Evolutionary conservation across 1,140 invertebrate genomes (phyloP), one percentile per base, ranked within the genome.

Genomic region (Eurytemora carolleeae): DNA sequence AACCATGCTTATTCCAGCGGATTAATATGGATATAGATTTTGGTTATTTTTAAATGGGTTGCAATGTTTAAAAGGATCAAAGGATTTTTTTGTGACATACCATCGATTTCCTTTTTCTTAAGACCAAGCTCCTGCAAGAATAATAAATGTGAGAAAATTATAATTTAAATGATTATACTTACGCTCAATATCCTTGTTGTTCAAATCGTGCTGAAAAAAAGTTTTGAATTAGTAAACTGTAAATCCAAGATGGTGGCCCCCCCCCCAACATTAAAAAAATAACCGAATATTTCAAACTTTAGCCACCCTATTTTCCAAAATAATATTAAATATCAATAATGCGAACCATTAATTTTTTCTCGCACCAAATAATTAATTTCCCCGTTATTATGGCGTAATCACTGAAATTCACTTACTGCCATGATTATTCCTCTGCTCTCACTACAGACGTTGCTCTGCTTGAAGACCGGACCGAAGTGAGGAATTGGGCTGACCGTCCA

Each of bases 101-200:
- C 24, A 20, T 23, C 21, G 63, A 62, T 44, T 55, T 59, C n/a
- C 17, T 31, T 20, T 20, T 52, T 25, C 21, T 53, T 26, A 19
- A 25, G 18, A 53, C 55, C 24, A 22, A 64, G 16, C 31, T 56
- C 19, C 23, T 31, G 61, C 1, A 53, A 53, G 21, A n/a, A 58
- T 64, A n/a, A 62, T 2, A 21, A 24, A 44, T 3, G n/a, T 22
- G 55, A n/a, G 16, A 18, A 0, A 24, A 31, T 25, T 22, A 24
- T 52, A 59, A 62, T 22, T 59, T 18, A 23, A 17, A 21, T 17
- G 22, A 22, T 12, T 24, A 18, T 20, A 58, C 53, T 58, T 22
- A 62, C 61, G 21, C 58, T 57, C 61, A 62, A 62, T 58, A 12
- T 56, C 54, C 61, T 58, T 58, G 24, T 24, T 23, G 44, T n/a